Percentiles rank a stretch among this genome's conserved stretches.
phyloP scores from a whole-genome alignment of 64 coral and sea anemone species.

The Stichodactyla mertensii region DNA sequence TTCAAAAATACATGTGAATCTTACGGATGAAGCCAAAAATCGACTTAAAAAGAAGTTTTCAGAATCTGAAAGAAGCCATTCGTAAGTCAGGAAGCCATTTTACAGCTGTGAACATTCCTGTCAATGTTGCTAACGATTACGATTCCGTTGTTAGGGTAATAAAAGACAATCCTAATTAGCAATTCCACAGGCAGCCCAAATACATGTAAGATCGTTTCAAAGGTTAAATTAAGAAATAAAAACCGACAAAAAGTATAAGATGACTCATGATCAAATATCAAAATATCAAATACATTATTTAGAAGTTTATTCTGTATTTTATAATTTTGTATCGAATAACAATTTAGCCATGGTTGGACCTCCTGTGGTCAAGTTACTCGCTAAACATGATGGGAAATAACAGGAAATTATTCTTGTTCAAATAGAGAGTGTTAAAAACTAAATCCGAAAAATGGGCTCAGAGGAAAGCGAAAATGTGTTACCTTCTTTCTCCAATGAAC shows the following conservation, averaged over 20 bases:
- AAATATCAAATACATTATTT: neutral
- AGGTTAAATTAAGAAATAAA: neutral
- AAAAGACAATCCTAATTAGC: neutral
- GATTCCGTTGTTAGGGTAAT: neutral
- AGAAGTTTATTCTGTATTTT: neutral
- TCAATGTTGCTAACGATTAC: neutral
- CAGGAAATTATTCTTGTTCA: slow-evolving; percentile 20
- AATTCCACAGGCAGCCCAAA: neutral
- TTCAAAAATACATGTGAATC: neutral
- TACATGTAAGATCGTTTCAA: neutral
- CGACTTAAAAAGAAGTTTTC: neutral
- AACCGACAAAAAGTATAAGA: neutral
- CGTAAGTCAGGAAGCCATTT: slow-evolving; percentile 8
- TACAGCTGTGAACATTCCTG: neutral
- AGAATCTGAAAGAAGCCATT: neutral
- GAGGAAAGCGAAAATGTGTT: neutral
- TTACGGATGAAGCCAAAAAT: neutral
- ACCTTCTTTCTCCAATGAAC: neutral
- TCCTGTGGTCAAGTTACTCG: neutral
- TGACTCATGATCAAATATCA: neutral
- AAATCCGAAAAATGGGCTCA: neutral
- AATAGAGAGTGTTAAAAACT: neutral
- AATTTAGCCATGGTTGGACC: neutral
- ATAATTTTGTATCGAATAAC: neutral
- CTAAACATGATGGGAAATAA: neutral